Base-by-base conservation (phyloP, 2,888 invertebrate species). In the Microctonus hyperodae region DNA sequence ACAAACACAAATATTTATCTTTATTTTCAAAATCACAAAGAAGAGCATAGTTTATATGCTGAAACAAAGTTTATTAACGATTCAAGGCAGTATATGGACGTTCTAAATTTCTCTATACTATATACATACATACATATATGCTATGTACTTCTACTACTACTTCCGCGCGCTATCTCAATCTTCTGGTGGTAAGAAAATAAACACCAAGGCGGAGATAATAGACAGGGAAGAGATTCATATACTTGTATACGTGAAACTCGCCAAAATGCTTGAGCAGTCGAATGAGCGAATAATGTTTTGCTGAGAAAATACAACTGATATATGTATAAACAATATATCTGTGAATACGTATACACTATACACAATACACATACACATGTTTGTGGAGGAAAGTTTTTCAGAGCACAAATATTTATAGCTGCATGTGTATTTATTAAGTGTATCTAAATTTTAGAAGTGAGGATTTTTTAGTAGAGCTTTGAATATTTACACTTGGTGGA, bases 401-500 rank as follows among this genome's bases (percentile, higher is more conserved):
- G 28, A 23, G 33, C 33, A 33, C 35, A 50, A 20, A 16, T 1
- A 16, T 7, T 20, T 33, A 16, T 16, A 9, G n/a, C 0, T n/a
- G 16, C 1, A n/a, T 16, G 16, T n/a, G n/a, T n/a, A n/a, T 44
- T 16, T 16, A 44, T 16, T 3, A 16, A 7, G 7, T 44, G 16
- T 44, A 20, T 44, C 44, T 44, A 5, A 2, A 44, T n/a, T 44
- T 16, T 16, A 44, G 44, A 44, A 44, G 22, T 51, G 22, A 20
- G 53, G 53, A 62, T 53, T 62, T 35, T 25, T 53, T 28, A 40
- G 37, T 16, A 40, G 44, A 64, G 56, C 55, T 64, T 56, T 48
- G 64, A 64, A 64, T 64, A 64, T 64, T 64, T 64, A 63, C 63
- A 40, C 63, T 64, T 16, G 11, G 50, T 13, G 37, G 7, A n/a